Conservation (phyloP, 2,113 vertebrate genomes). For the Phaethornis superciliosus region DNA sequence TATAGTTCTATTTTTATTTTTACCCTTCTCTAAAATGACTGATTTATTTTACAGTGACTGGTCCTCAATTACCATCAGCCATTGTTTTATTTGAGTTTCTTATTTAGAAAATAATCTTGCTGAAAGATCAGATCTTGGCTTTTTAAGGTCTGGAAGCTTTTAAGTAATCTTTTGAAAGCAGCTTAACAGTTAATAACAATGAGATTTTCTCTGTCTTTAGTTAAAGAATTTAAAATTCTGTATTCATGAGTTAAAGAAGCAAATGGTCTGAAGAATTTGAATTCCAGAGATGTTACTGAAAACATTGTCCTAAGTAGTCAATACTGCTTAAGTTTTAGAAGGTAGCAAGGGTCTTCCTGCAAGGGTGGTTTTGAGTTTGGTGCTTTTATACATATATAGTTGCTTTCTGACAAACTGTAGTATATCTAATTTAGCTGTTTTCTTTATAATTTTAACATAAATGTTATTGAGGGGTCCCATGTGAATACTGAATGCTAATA, state of each 20-base stretch:
- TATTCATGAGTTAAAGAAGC: not conserved
- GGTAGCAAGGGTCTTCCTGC: not conserved
- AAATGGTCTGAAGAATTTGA: not conserved
- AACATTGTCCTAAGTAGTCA: not conserved
- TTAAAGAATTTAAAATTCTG: constrained; percentile 26
- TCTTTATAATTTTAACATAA: not conserved
- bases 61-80: not conserved
- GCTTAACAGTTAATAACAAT: constrained; percentile 59
- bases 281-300: not conserved
- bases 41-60: not conserved
- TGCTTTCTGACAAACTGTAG: not conserved
- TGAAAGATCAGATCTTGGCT: constrained; percentile 44
- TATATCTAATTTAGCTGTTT: not conserved
- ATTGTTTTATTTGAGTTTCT: constrained; percentile 43
- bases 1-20: constrained; percentile 1
- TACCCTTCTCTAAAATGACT: not conserved
- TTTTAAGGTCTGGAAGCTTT: constrained; percentile 45
- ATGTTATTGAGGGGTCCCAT: not conserved
- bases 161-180: constrained; percentile 41
- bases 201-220: constrained; percentile 39
- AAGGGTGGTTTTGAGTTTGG: not conserved
- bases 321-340: not conserved
- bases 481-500: not conserved
- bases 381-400: not conserved
- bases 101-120: constrained; percentile 38